phyloP scores from a whole-genome alignment of 1,140 invertebrate species.

The Drosophila kohkoa region DNA sequence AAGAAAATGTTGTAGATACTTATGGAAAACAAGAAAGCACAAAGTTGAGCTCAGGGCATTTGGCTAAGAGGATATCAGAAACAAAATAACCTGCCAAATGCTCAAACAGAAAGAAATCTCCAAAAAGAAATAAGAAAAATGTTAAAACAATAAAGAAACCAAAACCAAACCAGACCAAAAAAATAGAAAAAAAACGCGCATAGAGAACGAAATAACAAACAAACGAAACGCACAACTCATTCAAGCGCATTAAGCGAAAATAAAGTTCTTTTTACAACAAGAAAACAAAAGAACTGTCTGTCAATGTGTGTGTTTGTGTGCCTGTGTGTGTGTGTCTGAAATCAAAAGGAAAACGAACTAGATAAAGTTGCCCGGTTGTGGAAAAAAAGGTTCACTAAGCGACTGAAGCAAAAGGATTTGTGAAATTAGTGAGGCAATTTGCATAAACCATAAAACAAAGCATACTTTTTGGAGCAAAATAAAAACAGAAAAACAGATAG shows the following conservation, averaged over 20 bases:
- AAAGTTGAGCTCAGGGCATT: constrained; percentile 44
- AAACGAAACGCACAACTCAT: constrained; percentile 50
- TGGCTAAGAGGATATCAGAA: constrained; percentile 41
- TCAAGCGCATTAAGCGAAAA: constrained; percentile 70
- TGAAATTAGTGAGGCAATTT: constrained; percentile 68
- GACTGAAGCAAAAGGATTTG: constrained; percentile 56
- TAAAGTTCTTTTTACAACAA: constrained; percentile 50
- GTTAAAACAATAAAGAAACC: constrained; percentile 61
- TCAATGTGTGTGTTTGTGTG: constrained; percentile 8
- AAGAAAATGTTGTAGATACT: not conserved
- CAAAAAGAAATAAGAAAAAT: constrained; percentile 38
- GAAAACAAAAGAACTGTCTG: constrained; percentile 16
- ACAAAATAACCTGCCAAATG: constrained; percentile 49
- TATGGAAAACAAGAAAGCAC: constrained; percentile 21
- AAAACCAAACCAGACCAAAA: constrained; percentile 14
- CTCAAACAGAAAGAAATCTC: constrained; percentile 38
- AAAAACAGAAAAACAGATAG: not conserved
- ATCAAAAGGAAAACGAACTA: constrained; percentile 63
- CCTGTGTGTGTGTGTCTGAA: constrained; percentile 16
- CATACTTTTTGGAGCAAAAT: constrained; percentile 13
- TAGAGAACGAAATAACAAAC: constrained; percentile 29
- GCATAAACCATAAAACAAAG: constrained; percentile 63
- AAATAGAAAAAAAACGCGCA: constrained; percentile 25
- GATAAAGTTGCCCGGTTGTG: constrained; percentile 49
- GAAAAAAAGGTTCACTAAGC: constrained; percentile 49